These are phyloP conservation scores for Tribolium madens DNA, from an alignment of 1,140 invertebrate genomes.

Conservation along the genomic window DNA sequence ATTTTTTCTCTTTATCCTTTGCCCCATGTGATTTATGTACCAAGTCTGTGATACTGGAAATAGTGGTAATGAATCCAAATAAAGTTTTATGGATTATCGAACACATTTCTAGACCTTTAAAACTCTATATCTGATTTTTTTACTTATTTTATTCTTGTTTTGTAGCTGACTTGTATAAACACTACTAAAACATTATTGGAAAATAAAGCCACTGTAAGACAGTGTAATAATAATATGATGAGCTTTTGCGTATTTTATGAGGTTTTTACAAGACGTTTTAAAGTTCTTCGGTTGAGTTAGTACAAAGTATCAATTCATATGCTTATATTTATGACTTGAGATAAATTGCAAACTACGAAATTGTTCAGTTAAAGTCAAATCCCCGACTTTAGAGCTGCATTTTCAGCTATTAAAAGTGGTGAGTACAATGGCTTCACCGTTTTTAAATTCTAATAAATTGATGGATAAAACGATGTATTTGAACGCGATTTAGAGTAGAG, in stretches of 20 bases:
- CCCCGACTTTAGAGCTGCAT: constrained; percentile 16
- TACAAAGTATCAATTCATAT: not conserved
- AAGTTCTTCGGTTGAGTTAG: not conserved
- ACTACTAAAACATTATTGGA: too few relatives aligned
- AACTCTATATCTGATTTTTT: too few relatives aligned
- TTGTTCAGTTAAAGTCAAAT: constrained; percentile 11
- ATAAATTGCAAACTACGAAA: constrained; percentile 24
- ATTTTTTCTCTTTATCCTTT: not conserved
- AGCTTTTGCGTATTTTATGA: not conserved
- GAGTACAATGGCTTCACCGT: not conserved
- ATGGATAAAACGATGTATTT: constrained; percentile 22
- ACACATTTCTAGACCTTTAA: not conserved
- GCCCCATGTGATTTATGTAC: not conserved
- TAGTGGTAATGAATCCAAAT: constrained; percentile 11
- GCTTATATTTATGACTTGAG: not conserved
- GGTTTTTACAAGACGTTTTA: not conserved
- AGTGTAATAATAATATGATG: too few relatives aligned
- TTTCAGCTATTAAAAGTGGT: constrained; percentile 20
- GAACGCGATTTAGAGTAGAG: not conserved
- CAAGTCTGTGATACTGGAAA: constrained; percentile 2
- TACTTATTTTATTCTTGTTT: too few relatives aligned
- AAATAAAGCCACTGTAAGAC: too few relatives aligned
- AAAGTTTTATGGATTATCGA: constrained; percentile 26
- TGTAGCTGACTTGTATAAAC: too few relatives aligned
- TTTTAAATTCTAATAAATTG: constrained; percentile 34